These are phyloP conservation scores for Choreutis nemorana DNA, from an alignment of 2,888 invertebrate genomes.

Conservation along the genomic window DNA sequence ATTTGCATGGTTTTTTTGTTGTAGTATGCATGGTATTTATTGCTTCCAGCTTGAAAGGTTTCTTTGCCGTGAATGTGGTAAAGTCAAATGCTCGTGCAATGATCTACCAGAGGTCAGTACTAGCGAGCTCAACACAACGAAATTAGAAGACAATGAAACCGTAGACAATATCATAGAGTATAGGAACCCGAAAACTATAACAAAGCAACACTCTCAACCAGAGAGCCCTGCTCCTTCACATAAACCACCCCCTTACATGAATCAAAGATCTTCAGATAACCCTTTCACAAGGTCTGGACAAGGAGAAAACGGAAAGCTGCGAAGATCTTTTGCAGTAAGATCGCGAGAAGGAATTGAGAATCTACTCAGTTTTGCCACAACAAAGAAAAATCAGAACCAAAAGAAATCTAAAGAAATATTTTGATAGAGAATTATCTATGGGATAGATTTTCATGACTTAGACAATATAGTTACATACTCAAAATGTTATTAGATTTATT, in stretches of 20 bases:
- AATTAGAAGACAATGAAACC: no score
- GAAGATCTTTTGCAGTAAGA: conserved; percentile 52
- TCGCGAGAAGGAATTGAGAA: conserved; percentile 55
- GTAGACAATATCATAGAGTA: conserved; percentile 24
- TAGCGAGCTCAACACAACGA: conserved; percentile 6
- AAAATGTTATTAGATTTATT: conserved; percentile 1
- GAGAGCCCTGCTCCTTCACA: conserved; percentile 19
- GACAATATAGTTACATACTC: no score
- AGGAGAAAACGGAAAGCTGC: conserved; percentile 41
- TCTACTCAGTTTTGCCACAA: conserved; percentile 38
- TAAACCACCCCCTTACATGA: conserved; percentile 17
- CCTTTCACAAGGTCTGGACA: conserved; percentile 36
- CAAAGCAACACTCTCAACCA: conserved; percentile 31
- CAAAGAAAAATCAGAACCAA: conserved; percentile 35
- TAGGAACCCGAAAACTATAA: conserved; percentile 25
- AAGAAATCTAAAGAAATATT: conserved; percentile 31
- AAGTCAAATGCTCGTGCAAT: conserved; percentile 71
- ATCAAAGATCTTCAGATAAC: conserved; percentile 33
- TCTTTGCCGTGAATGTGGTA: conserved; percentile 76
- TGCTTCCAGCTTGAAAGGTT: conserved; percentile 77
- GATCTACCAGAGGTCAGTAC: conserved; percentile 16
- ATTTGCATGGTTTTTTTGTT: conserved; percentile 38
- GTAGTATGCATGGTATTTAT: conserved; percentile 67
- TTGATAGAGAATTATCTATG: conserved; percentile 15
- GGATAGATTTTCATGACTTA: conserved; percentile 6